Evolutionary conservation across 2,113 vertebrate genomes (phyloP), one percentile per base, ranked within the genome.

Genomic region (Dinomys branickii): DNA sequence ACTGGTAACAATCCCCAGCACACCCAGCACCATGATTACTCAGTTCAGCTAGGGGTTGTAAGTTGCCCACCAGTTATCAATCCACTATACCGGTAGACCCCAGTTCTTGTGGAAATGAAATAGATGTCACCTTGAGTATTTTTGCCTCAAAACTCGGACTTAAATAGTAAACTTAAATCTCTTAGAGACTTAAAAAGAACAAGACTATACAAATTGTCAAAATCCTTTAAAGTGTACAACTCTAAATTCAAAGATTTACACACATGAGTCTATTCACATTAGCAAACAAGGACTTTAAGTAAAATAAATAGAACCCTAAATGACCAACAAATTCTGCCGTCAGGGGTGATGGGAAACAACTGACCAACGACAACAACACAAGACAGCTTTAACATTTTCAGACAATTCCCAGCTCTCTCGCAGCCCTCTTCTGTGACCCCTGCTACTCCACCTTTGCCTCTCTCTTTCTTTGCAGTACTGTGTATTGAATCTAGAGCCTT

Each of bases 61-160:
- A n/a, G n/a, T n/a, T n/a, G n/a, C n/a, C n/a, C n/a, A n/a, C n/a
- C n/a, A n/a, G n/a, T n/a, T n/a, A n/a, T n/a, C n/a, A n/a, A n/a
- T n/a, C n/a, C n/a, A n/a, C n/a, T n/a, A n/a, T n/a, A n/a, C n/a
- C n/a, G n/a, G n/a, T 73, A 94, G 80, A 89, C 54, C 7, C 35
- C 5, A 73, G 17, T 83, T 95, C 58, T 81, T 83, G 52, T 90
- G 47, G 50, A 88, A 84, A 94, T 92, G 5, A 92, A 90, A 50
- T 59, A 47, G 58, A 44, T 73, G 38, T 83, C 80, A 87, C 75
- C 56, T 88, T 87, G 54, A 78, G 13, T 85, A 65, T 85, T 97
- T 96, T 96, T 85, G 11, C 12, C 50, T 95, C 44, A 52, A 56
- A 94, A 61, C 16, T 82, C 80, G 19, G 35, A 78, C 71, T 93